A percentile compares a stretch with the other conserved stretches of the same genome.
phyloP scores from a whole-genome alignment of 1,140 invertebrate genomes.

The Bombus difficillimus region DNA sequence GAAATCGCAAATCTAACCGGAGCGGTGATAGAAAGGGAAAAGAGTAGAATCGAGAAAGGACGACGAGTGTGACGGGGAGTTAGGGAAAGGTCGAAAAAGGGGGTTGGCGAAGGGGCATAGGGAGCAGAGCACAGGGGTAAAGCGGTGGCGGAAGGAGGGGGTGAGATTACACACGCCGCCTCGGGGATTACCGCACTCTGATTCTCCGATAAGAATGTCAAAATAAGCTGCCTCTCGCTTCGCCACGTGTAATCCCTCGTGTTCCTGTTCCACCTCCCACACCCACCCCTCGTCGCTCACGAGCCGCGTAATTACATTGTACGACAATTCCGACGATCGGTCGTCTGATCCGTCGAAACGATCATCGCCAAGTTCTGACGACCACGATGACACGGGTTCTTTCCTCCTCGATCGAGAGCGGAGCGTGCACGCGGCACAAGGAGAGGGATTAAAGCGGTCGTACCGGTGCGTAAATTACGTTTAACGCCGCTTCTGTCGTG shows the following conservation, averaged over 20 bases:
- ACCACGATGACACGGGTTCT: slow-evolving; percentile 25
- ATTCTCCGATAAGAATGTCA: slow-evolving; percentile 80
- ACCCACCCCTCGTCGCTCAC: slow-evolving; percentile 35
- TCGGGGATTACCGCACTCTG: slow-evolving; percentile 79
- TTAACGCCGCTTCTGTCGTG: slow-evolving; percentile 53
- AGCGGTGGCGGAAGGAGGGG: slow-evolving; percentile 43
- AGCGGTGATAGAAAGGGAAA: background rate
- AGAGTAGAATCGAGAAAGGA: background rate
- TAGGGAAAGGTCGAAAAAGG: slow-evolving; percentile 57
- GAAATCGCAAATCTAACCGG: slow-evolving; percentile 12
- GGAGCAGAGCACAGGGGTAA: slow-evolving; percentile 37
- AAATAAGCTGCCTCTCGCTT: slow-evolving; percentile 78
- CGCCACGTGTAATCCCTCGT: slow-evolving; percentile 67
- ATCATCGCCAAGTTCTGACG: slow-evolving; percentile 12
- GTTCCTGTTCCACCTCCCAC: slow-evolving; percentile 1
- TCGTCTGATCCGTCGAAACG: slow-evolving; percentile 47
- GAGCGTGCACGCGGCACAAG: background rate
- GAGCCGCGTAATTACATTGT: slow-evolving; percentile 80
- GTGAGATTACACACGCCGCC: slow-evolving; percentile 77
- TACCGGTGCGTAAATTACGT: slow-evolving; percentile 46
- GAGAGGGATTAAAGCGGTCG: slow-evolving; percentile 31
- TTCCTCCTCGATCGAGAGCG: background rate
- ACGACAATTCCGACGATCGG: slow-evolving; percentile 42
- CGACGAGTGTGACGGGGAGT: slow-evolving; percentile 27
- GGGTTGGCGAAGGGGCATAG: slow-evolving; percentile 59